A percentile compares a stretch with the other conserved stretches of the same genome.
phyloP scores from a whole-genome alignment of 1,140 invertebrate genomes.

The Callitettix versicolor region DNA sequence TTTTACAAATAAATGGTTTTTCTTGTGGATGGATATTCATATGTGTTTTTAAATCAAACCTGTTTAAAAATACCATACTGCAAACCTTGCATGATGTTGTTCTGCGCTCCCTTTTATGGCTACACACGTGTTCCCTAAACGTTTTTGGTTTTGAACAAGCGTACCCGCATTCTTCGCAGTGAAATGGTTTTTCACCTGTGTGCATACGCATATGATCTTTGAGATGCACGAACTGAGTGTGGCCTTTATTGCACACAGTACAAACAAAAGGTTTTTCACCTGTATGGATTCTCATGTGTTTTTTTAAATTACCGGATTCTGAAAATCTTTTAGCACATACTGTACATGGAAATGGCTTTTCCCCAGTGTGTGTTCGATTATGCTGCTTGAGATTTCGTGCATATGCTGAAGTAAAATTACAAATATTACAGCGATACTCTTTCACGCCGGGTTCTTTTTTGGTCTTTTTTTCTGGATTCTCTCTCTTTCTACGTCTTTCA shows the following conservation, averaged over 20 bases:
- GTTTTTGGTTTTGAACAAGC: neutral
- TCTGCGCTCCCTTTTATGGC: too few species aligned
- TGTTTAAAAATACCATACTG: too few species aligned
- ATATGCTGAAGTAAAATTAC: neutral
- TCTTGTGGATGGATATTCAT: neutral
- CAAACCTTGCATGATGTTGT: too few species aligned
- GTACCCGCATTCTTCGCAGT: neutral
- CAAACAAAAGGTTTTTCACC: conserved; percentile 28
- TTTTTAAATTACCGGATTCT: conserved; percentile 19
- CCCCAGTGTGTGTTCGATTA: conserved; percentile 43
- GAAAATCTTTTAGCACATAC: conserved; percentile 34
- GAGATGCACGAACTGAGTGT: neutral
- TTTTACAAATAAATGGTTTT: neutral
- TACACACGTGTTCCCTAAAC: neutral
- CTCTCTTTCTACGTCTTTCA: too few species aligned
- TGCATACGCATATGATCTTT: neutral
- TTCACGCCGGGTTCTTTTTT: neutral
- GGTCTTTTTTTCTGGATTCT: too few species aligned
- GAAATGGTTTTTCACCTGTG: neutral
- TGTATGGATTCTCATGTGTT: conserved; percentile 29
- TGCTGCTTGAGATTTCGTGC: conserved; percentile 22
- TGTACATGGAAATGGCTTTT: conserved; percentile 43
- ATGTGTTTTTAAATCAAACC: too few species aligned
- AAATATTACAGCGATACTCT: neutral
- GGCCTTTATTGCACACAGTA: neutral